Evolutionary conservation across 1,140 invertebrate genomes (phyloP), one percentile per base, ranked within the genome.

Genomic region (Schlechtendalia chinensis): DNA sequence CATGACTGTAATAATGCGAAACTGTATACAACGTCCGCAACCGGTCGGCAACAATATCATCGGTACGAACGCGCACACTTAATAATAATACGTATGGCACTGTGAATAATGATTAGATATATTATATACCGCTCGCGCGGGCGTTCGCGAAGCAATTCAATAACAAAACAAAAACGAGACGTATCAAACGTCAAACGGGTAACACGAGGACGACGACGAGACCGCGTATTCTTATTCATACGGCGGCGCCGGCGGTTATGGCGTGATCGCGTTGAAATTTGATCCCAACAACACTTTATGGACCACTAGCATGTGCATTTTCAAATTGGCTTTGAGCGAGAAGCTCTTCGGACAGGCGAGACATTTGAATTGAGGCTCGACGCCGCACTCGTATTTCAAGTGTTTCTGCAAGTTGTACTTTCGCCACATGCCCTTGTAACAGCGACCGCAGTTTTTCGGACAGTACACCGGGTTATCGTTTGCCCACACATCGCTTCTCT

Each of bases 371-470:
- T 86, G 84, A 22, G 88, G 88, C 63, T 86, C 85, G 61, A 88
- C 87, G 47, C 88, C 88, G 82, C 89, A 90, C 74, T 89, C 89
- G 74, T 88, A 87, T 32, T 87, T 85, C n/a, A 88, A 84, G 82
- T 90, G 89, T 75, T 87, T 86, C 75, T 85, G 86, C 61, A 89
- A 83, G 11, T 88, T 87, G 59, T 75, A 82, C 24, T 81, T 67
- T 29, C 83, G 82, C 81, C 85, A 85, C 19, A 89, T 81, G 17
- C 61, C 53, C 27, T 83, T 83, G 71, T 84, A 84, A 22, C 69
- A 82, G 16, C 83, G 65, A 5, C 83, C 82, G 29, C 84, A 84
- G n/a, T 80, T 82, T 17, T 81, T 81, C 0, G 65, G 69, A 45
- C 84, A 84, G n/a, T 63, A 79, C 22, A 59, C 75, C 11, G 58